Conservation (phyloP, 2,888 invertebrate species). For the Rhopalosiphum nymphaeae region DNA sequence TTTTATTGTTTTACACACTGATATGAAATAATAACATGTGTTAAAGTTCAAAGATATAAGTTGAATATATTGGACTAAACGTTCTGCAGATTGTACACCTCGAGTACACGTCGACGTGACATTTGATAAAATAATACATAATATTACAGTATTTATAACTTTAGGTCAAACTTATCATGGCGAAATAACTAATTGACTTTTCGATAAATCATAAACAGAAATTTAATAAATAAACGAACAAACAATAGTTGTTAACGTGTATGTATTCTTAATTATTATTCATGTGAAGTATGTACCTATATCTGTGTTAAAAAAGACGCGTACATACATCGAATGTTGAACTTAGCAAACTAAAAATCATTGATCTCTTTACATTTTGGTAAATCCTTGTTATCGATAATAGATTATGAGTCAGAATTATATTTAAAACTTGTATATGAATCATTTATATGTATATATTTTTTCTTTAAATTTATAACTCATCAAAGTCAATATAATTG, state of each 20-base stretch:
- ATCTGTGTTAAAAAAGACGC: background rate
- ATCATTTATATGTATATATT: background rate
- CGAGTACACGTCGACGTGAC: background rate
- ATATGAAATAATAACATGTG: slow-evolving; percentile 20
- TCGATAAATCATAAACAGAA: slow-evolving; percentile 5
- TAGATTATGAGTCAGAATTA: background rate
- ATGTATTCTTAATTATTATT: slow-evolving; percentile 19
- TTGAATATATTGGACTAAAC: background rate
- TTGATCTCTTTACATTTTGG: background rate
- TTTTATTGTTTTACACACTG: background rate
- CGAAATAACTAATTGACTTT: background rate
- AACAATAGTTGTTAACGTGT: slow-evolving; percentile 16
- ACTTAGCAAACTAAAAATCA: background rate
- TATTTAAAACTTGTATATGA: background rate
- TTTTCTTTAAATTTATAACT: background rate
- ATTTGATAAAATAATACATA: background rate
- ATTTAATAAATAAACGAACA: slow-evolving; percentile 25
- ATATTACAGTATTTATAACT: background rate
- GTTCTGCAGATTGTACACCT: background rate
- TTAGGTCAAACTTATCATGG: background rate
- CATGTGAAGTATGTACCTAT: background rate
- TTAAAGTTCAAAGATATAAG: slow-evolving; percentile 8
- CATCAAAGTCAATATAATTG: background rate
- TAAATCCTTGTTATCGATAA: background rate
- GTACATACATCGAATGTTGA: background rate